Evolutionary conservation across 2,888 invertebrate genomes (phyloP).

Genomic region (Galeopsomyia nigrocyanea): DNA sequence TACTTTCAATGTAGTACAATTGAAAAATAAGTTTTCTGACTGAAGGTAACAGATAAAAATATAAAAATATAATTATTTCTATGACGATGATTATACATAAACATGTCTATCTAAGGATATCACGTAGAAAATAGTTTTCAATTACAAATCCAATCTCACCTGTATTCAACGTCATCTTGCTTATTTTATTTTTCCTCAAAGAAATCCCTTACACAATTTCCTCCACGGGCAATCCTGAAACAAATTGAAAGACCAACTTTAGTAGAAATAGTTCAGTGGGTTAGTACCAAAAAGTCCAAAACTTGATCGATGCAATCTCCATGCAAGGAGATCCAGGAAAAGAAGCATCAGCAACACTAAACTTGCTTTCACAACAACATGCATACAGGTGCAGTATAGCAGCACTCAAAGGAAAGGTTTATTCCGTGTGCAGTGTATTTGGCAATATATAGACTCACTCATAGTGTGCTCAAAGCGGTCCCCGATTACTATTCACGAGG

Average conservation of each 20-base stretch:
- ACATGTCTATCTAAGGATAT: not conserved
- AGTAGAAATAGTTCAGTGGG: not conserved
- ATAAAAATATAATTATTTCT: not conserved
- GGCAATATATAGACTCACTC: no score
- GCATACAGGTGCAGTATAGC: not conserved
- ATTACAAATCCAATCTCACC: slow-evolving; percentile 24
- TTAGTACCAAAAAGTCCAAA: no score
- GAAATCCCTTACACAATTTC: slow-evolving; percentile 25
- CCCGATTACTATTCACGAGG: not conserved
- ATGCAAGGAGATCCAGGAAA: not conserved
- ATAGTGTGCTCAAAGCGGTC: not conserved
- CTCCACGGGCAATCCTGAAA: slow-evolving; percentile 29
- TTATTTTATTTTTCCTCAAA: slow-evolving; percentile 21
- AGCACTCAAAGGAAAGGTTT: not conserved
- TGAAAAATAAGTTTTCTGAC: not conserved
- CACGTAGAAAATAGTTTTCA: no score
- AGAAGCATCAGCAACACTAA: not conserved
- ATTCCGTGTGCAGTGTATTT: not conserved
- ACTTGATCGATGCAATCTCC: not conserved
- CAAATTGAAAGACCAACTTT: slow-evolving; percentile 6
- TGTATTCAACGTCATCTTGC: slow-evolving; percentile 49
- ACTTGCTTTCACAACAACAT: slow-evolving; percentile 29
- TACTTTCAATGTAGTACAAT: not conserved
- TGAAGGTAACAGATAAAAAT: no score
- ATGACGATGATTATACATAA: not conserved